Base-by-base conservation (phyloP, 2,797 vertebrate genomes). In the Pelochelys cantorii region DNA sequence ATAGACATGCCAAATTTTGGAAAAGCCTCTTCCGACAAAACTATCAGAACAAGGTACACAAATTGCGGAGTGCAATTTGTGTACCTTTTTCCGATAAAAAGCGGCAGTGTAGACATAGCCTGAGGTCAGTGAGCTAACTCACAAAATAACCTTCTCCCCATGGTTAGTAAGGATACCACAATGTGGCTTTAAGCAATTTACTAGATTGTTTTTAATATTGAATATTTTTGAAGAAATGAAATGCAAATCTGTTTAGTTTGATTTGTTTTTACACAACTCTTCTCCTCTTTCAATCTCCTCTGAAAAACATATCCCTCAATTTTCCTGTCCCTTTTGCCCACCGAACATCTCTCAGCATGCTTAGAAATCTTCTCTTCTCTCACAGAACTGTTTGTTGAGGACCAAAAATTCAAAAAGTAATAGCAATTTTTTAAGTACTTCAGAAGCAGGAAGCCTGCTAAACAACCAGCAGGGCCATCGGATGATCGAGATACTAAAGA, bases 241-340 rank as follows among this genome's bases (percentile, higher is more conserved):
- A 86, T 82, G 56, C 74, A 60, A 85, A 89, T 17, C 42, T 13
- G 78, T 23, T 25, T 34, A 57, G 87, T 92, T 77, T 27, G 81
- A 59, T 93, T 34, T 79, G 34, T 37, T 65, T 87, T 92, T 9
- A 62, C 42, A 34, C 20, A 84, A 79, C 77, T 42, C 17, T 80
- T 84, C 53, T 10, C 10, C 18, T 22, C 56, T 74, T 92, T 65
- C 87, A 3, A 62, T 62, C 27, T 62, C 27, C 60, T 13, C 57
- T 59, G 25, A 59, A 59, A 59, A 59, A 12, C 27, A 62, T 62
- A 29, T 29, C 27, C 59, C 31, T 17, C 15, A 6, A 65, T 68
- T 68, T 68, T 68, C 65, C 18, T n/a, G 20, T 68, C n/a, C n/a
- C n/a, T 14, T 10, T 34, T 20, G n/a, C 65, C n/a, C 15, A 68